Conservation (phyloP, 2,888 invertebrate genomes). For the Pachymerium ferrugineum region DNA sequence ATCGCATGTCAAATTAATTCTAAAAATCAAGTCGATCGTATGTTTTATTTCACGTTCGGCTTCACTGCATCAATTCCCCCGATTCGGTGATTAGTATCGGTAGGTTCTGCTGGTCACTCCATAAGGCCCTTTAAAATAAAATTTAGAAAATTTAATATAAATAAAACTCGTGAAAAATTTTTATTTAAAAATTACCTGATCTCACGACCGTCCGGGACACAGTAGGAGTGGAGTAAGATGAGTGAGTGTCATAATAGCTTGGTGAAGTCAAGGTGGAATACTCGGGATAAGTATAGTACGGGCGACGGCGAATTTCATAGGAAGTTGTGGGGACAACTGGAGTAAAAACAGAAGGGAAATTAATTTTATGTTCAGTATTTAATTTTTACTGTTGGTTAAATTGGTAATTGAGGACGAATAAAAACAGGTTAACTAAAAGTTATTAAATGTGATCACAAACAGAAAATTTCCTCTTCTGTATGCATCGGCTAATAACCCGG, state of each 20-base stretch:
- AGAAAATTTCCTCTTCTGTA: too few relatives aligned
- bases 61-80: not conserved
- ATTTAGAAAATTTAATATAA: not conserved
- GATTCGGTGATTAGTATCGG: not conserved
- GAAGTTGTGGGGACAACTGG: not conserved
- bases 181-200: not conserved
- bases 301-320: not conserved
- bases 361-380: not conserved
- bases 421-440: too few relatives aligned
- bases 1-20: too few relatives aligned
- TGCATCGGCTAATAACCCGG: too few relatives aligned
- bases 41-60: too few relatives aligned
- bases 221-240: not conserved
- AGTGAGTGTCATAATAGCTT: not conserved
- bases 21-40: too few relatives aligned
- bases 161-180: too few relatives aligned
- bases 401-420: too few relatives aligned
- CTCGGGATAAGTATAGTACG: not conserved
- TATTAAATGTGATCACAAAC: too few relatives aligned
- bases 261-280: not conserved
- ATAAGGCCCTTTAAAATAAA: not conserved
- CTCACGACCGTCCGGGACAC: not conserved
- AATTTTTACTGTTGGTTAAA: too few relatives aligned
- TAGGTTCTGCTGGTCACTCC: not conserved
- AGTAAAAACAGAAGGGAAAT: too few relatives aligned